Evolutionary conservation across 2,113 vertebrate genomes (phyloP).

Genomic region (Taurulus bubalis): DNA sequence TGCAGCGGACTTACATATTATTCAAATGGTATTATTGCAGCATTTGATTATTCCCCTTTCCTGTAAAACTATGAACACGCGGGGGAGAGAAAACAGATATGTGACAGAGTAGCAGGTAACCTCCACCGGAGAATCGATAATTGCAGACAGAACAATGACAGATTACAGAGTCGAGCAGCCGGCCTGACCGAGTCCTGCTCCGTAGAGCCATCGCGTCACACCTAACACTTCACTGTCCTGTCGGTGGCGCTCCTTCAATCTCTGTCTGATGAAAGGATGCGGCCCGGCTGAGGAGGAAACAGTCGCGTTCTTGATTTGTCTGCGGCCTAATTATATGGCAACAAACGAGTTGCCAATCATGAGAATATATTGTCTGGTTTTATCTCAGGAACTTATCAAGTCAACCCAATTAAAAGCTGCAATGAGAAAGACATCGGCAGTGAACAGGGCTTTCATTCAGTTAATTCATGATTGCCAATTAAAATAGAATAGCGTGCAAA

Average conservation of each 20-base stretch:
- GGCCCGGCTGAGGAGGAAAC: constrained; percentile 52
- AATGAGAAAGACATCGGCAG: constrained; percentile 76
- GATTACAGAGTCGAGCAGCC: not conserved
- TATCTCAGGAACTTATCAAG: constrained; percentile 85
- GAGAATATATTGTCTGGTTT: constrained; percentile 83
- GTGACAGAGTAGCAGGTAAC: not conserved
- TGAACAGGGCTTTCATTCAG: constrained; percentile 79
- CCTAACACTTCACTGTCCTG: not conserved
- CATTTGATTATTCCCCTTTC: constrained; percentile 17
- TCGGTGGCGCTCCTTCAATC: constrained; percentile 26
- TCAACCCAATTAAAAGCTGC: constrained; percentile 85
- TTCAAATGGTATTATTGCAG: constrained; percentile 51
- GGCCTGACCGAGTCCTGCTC: not conserved
- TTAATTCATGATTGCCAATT: constrained; percentile 88
- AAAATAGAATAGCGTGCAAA: constrained; percentile 83
- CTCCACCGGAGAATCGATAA: constrained; percentile 22
- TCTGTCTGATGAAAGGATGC: constrained; percentile 35
- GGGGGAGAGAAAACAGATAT: not conserved
- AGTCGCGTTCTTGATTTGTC: constrained; percentile 71
- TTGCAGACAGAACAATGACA: not conserved
- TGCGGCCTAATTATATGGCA: constrained; percentile 82
- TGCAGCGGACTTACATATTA: constrained; percentile 32
- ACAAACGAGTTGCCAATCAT: constrained; percentile 86
- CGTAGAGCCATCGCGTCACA: constrained; percentile 8
- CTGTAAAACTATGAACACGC: not conserved